phyloP scores from a whole-genome alignment of 2,113 vertebrate genomes.

The Trinectes maculatus region DNA sequence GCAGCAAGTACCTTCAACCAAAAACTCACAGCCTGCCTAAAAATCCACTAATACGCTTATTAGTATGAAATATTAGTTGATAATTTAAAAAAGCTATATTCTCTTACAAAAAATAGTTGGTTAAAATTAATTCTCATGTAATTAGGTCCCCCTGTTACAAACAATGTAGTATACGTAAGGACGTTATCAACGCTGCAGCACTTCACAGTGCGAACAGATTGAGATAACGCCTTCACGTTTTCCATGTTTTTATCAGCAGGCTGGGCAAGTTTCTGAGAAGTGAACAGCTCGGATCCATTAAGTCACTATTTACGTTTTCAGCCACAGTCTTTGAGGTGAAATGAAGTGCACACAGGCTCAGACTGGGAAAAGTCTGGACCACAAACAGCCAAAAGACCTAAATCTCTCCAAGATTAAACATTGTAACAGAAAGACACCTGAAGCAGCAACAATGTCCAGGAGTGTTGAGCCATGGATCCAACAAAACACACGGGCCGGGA shows the following conservation, averaged over 20 bases:
- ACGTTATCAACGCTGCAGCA: slow-evolving; percentile 29
- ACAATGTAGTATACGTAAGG: not conserved
- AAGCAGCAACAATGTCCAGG: slow-evolving; percentile 24
- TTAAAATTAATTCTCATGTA: too few species aligned
- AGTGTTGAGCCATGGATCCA: slow-evolving; percentile 69
- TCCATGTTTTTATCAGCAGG: slow-evolving; percentile 52
- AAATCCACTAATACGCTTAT: too few species aligned
- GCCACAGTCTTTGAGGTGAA: not conserved
- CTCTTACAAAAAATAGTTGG: too few species aligned
- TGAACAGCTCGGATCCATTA: slow-evolving; percentile 47
- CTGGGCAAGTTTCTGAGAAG: slow-evolving; percentile 53
- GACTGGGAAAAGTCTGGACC: slow-evolving; percentile 1
- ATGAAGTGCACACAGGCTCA: not conserved
- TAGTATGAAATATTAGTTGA: not conserved
- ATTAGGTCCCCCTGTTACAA: not conserved
- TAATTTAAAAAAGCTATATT: not conserved
- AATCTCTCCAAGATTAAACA: too few species aligned
- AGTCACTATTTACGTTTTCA: slow-evolving; percentile 54
- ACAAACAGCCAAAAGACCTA: not conserved
- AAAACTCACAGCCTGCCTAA: too few species aligned
- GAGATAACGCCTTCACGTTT: slow-evolving; percentile 44
- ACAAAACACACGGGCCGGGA: too few species aligned
- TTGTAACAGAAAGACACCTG: slow-evolving; percentile 34
- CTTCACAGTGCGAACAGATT: slow-evolving; percentile 44
- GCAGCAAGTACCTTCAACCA: not conserved